phyloP scores from a whole-genome alignment of 1,140 invertebrate species.

The Euschistus heros region DNA sequence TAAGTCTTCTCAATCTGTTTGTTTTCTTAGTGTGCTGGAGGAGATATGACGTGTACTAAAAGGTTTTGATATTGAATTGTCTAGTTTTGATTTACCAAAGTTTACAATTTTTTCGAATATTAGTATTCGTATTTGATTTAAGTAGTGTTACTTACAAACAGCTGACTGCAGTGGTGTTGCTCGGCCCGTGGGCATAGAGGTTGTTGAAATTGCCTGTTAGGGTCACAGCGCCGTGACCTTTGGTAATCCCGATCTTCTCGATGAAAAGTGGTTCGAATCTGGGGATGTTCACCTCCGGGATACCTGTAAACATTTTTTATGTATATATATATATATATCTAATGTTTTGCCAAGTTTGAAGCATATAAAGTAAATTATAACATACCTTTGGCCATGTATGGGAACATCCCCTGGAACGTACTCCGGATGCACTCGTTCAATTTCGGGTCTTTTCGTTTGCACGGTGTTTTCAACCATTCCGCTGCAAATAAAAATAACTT shows the following conservation, averaged over 20 bases:
- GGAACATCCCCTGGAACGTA: slow-evolving; percentile 38
- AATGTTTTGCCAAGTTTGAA: neutral
- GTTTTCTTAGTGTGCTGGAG: too few species aligned
- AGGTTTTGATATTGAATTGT: too few species aligned
- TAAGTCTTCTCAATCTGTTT: too few species aligned
- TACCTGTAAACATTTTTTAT: slow-evolving; percentile 30
- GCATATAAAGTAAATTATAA: neutral
- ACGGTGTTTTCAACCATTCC: slow-evolving; percentile 35
- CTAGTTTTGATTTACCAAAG: too few species aligned
- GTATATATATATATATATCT: neutral
- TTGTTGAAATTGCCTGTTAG: slow-evolving; percentile 37
- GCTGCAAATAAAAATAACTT: slow-evolving; percentile 33
- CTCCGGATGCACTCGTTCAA: slow-evolving; percentile 35
- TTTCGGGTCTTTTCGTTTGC: slow-evolving; percentile 34
- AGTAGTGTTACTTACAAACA: slow-evolving; percentile 34
- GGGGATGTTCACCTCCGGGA: slow-evolving; percentile 38
- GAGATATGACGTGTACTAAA: too few species aligned
- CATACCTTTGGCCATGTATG: slow-evolving; percentile 37
- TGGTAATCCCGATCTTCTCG: slow-evolving; percentile 35
- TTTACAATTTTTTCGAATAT: too few species aligned
- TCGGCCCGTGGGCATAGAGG: slow-evolving; percentile 37
- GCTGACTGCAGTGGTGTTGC: slow-evolving; percentile 37
- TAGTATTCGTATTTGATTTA: too few species aligned
- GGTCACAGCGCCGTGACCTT: slow-evolving; percentile 37
- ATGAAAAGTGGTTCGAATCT: slow-evolving; percentile 38